A percentile compares a stretch with the other conserved stretches of the same genome.
phyloP scores from a whole-genome alignment of 1,140 invertebrate genomes.

The Chrysopa pallens region DNA sequence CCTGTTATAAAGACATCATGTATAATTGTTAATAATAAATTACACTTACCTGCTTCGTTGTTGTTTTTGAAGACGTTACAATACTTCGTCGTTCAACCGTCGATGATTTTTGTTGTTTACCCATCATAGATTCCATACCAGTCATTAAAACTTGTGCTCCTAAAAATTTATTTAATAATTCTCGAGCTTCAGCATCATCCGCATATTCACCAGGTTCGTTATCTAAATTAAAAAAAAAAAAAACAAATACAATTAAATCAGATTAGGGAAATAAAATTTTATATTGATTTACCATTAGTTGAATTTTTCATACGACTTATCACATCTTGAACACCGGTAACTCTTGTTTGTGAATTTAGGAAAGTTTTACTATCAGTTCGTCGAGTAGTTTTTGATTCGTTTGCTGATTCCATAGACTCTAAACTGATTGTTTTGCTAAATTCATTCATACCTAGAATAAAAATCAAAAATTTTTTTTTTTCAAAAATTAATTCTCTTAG shows the following conservation, averaged over 20 bases:
- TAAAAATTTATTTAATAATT: conserved; percentile 59
- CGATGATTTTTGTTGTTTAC: conserved; percentile 3
- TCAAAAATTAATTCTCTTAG: no score
- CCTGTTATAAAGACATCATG: no score
- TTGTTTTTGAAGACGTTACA: neutral
- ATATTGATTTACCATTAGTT: conserved; percentile 33
- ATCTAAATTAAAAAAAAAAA: conserved; percentile 21
- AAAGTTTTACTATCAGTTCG: conserved; percentile 26
- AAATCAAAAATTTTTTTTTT: no score
- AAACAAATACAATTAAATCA: neutral
- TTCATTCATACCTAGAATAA: neutral
- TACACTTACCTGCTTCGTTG: no score
- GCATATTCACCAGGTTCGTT: conserved; percentile 35
- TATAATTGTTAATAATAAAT: no score
- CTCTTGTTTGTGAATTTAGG: conserved; percentile 44
- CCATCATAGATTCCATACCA: conserved; percentile 32
- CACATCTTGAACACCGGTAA: conserved; percentile 52
- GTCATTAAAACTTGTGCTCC: conserved; percentile 56
- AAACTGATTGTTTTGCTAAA: neutral
- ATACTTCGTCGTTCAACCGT: neutral
- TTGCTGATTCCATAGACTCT: neutral
- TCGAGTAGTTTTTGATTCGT: neutral
- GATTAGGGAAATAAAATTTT: neutral
- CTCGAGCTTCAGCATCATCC: conserved; percentile 49
- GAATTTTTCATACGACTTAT: conserved; percentile 53